These are phyloP conservation scores for Gorsachius magnificus DNA, from an alignment of 2,797 vertebrate genomes.

Conservation along the genomic window DNA sequence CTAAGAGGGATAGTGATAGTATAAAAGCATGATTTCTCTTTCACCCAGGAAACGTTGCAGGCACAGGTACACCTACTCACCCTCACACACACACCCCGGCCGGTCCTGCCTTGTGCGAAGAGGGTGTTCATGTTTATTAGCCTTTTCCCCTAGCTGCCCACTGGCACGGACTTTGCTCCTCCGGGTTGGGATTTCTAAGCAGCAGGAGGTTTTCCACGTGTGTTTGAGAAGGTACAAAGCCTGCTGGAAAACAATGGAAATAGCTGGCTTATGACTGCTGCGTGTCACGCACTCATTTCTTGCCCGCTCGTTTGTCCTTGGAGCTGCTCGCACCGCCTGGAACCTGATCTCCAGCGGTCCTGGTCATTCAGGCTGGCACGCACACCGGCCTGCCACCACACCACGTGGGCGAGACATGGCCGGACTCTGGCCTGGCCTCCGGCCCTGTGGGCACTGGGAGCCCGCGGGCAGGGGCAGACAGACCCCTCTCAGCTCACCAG, in stretches of 20 bases:
- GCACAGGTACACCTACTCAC: background rate
- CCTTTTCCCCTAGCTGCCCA: background rate
- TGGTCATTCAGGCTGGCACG: background rate
- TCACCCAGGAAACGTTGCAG: background rate
- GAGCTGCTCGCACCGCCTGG: constrained; percentile 18
- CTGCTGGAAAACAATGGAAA: constrained; percentile 64
- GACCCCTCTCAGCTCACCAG: background rate
- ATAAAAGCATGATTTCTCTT: background rate
- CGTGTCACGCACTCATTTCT: constrained; percentile 49
- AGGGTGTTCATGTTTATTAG: background rate
- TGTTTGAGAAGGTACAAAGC: constrained; percentile 58
- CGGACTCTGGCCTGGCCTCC: too few species aligned
- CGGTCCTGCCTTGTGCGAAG: background rate
- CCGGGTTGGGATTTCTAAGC: constrained; percentile 21
- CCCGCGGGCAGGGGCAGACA: background rate
- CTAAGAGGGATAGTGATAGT: background rate
- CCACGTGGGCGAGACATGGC: background rate
- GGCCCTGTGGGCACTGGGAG: background rate
- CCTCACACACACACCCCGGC: background rate
- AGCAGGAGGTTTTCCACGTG: constrained; percentile 46
- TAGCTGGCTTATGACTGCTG: constrained; percentile 62
- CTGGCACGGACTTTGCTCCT: constrained; percentile 49
- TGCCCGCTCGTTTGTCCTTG: constrained; percentile 44
- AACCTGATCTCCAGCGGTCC: background rate
- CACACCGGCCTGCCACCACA: background rate